A percentile compares a stretch with the other conserved stretches of the same genome.
Conservation (phyloP, 2,888 invertebrate genomes). For the Pteria penguin region DNA sequence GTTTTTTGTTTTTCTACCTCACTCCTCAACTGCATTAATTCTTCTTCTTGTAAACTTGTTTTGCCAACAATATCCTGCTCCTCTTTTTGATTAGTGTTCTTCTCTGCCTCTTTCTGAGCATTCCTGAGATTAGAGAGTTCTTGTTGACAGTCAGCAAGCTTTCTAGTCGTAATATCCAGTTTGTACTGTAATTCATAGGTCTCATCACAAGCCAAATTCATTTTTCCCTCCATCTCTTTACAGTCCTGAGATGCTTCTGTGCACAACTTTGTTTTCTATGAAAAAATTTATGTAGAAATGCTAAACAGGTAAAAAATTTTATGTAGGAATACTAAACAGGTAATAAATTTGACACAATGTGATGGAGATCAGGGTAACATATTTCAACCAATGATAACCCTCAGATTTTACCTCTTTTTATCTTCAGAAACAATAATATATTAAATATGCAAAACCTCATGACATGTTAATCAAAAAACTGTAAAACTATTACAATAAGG, state of each 20-base stretch:
- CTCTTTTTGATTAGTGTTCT: neutral
- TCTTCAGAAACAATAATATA: too few relatives aligned
- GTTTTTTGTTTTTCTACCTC: conserved; percentile 5
- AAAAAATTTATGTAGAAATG: neutral
- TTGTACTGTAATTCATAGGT: conserved; percentile 32
- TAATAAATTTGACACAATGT: too few relatives aligned
- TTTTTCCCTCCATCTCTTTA: conserved; percentile 25
- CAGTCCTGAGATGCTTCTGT: neutral
- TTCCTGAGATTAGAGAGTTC: conserved; percentile 20
- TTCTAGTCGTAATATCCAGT: conserved; percentile 33
- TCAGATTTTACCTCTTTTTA: too few relatives aligned
- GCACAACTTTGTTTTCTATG: neutral
- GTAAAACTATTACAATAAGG: too few relatives aligned
- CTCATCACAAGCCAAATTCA: conserved; percentile 34
- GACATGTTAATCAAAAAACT: too few relatives aligned
- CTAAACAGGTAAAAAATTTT: too few relatives aligned
- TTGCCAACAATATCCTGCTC: neutral
- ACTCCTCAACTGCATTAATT: neutral
- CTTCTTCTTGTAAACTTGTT: neutral
- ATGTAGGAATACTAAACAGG: too few relatives aligned
- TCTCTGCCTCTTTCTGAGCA: too few relatives aligned
- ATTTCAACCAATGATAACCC: too few relatives aligned
- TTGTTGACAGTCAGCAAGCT: conserved; percentile 27
- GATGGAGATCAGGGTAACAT: too few relatives aligned
- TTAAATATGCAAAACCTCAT: too few relatives aligned